Percentiles rank a stretch among this genome's conserved stretches.
These are phyloP conservation scores for Glomeris maerens DNA, from an alignment of 1,140 invertebrate genomes.

Conservation along the genomic window DNA sequence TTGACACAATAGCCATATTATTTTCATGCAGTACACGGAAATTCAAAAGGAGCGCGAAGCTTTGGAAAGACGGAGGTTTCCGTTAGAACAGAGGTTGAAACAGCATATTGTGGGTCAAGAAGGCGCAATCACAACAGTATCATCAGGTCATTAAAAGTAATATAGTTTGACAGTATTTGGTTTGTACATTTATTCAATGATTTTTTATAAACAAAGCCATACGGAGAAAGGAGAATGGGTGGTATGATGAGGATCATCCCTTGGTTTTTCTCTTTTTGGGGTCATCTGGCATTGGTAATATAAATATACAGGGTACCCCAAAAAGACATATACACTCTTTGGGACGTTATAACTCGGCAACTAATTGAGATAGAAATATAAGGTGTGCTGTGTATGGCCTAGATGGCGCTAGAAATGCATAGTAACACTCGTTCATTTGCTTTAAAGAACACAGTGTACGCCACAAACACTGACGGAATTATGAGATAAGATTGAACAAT, in stretches of 20 bases:
- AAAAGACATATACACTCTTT: no score
- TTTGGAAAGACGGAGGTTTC: conserved; percentile 70
- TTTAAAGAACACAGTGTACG: no score
- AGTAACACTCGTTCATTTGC: no score
- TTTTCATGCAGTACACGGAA: no score
- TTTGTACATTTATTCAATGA: neutral
- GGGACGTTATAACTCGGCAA: no score
- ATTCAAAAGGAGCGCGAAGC: conserved; percentile 41
- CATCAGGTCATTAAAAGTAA: conserved; percentile 44
- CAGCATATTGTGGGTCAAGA: conserved; percentile 79
- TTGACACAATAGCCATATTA: no score
- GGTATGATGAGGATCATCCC: conserved; percentile 78
- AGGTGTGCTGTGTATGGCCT: no score
- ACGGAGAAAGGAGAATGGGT: conserved; percentile 79
- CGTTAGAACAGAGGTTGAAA: conserved; percentile 70
- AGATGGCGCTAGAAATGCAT: no score
- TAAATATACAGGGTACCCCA: no score
- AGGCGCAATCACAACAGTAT: conserved; percentile 67
- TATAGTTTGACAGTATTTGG: neutral
- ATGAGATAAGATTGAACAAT: no score
- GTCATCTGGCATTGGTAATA: conserved; percentile 72
- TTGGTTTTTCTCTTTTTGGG: conserved; percentile 84
- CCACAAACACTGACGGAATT: no score
- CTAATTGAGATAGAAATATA: no score
- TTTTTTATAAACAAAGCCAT: conserved; percentile 45